Conservation (phyloP, 2,113 vertebrate species). For the Podarcis muralis region DNA sequence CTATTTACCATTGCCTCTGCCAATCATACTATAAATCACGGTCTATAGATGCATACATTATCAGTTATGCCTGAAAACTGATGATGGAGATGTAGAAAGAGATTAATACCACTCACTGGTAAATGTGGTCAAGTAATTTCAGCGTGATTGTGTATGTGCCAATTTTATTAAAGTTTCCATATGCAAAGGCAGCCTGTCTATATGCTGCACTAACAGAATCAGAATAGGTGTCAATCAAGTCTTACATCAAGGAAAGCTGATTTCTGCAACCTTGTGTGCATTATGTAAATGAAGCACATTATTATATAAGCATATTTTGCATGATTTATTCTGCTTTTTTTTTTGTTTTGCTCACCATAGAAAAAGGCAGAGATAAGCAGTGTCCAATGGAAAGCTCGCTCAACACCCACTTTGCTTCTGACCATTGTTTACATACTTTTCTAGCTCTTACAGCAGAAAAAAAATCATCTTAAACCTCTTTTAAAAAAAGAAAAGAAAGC, state of each 20-base stretch:
- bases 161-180: neutral
- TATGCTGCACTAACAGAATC: neutral
- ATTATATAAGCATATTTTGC: neutral
- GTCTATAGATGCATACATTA: neutral
- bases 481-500: neutral
- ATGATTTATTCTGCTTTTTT: neutral
- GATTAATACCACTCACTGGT: neutral
- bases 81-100: slow-evolving; percentile 18
- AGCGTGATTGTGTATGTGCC: neutral
- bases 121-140: neutral
- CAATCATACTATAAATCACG: slow-evolving; percentile 23
- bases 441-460: too few species aligned
- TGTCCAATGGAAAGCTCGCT: neutral
- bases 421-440: neutral
- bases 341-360: too few species aligned
- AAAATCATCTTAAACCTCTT: too few species aligned
- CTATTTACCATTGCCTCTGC: slow-evolving; percentile 6
- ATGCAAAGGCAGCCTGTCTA: neutral
- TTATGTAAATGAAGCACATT: neutral
- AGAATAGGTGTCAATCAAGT: too few species aligned
- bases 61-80: slow-evolving; percentile 19
- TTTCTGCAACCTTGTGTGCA: neutral
- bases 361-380: neutral
- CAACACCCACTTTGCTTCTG: neutral
- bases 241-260: neutral